Percentiles rank a stretch among this genome's conserved stretches.
Conservation (phyloP, 2,797 vertebrate species). For the Rhynchonycteris naso region DNA sequence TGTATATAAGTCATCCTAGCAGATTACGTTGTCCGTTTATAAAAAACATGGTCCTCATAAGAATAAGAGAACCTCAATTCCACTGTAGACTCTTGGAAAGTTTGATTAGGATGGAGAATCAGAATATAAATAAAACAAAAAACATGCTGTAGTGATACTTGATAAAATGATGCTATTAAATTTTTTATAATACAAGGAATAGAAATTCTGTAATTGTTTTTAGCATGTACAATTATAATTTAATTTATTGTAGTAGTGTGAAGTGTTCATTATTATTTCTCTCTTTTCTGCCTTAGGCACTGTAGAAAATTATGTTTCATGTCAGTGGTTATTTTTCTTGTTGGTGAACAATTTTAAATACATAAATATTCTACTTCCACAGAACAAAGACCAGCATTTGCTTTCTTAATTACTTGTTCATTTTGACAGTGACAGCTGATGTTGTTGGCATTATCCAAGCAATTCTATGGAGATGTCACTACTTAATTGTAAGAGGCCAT, state of each 20-base stretch:
- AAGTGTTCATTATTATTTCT: constrained; percentile 74
- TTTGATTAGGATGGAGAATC: constrained; percentile 10
- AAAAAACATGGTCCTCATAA: not conserved
- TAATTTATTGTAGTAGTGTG: constrained; percentile 74
- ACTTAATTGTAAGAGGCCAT: constrained; percentile 72
- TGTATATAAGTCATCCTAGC: not conserved
- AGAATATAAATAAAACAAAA: not conserved
- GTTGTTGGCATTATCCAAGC: constrained; percentile 72
- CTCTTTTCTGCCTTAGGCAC: constrained; percentile 73
- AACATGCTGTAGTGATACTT: constrained; percentile 21
- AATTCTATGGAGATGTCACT: constrained; percentile 73
- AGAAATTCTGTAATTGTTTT: constrained; percentile 69
- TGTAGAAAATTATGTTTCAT: constrained; percentile 77
- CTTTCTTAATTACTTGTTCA: constrained; percentile 82
- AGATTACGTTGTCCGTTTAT: not conserved
- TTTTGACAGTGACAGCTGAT: constrained; percentile 79
- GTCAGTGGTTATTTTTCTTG: constrained; percentile 70
- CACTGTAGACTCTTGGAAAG: not conserved
- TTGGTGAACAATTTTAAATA: constrained; percentile 75
- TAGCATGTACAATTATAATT: constrained; percentile 60
- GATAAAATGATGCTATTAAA: constrained; percentile 61
- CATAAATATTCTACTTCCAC: constrained; percentile 43
- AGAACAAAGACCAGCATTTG: constrained; percentile 74
- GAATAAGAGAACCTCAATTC: not conserved
- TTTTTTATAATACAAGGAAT: constrained; percentile 64